phyloP scores from a whole-genome alignment of 2,888 invertebrate species.

The Stictocephala bisonia region DNA sequence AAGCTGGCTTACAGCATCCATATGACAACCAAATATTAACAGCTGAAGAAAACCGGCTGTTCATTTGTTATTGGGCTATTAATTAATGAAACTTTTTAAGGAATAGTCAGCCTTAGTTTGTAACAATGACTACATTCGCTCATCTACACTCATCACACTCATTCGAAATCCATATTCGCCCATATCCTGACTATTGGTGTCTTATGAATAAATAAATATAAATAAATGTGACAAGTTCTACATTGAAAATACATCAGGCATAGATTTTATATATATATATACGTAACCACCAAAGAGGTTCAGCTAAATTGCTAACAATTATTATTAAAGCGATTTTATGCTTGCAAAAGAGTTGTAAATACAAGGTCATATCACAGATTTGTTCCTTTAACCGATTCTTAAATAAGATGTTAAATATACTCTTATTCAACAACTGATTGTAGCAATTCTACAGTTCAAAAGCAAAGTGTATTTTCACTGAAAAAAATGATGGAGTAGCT shows the following conservation, averaged over 20 bases:
- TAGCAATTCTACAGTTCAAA: conserved; percentile 7
- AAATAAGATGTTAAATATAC: conserved; percentile 1
- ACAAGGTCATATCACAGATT: background rate
- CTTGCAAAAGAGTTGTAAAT: background rate
- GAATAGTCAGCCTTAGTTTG: too few relatives aligned
- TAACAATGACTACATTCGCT: too few relatives aligned
- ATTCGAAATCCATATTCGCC: too few relatives aligned
- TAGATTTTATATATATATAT: conserved; percentile 9
- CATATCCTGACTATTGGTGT: too few relatives aligned
- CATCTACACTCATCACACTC: too few relatives aligned
- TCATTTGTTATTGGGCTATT: too few relatives aligned
- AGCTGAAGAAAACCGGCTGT: background rate
- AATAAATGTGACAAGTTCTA: background rate
- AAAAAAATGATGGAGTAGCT: background rate
- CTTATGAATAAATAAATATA: too few relatives aligned
- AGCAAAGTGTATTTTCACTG: background rate
- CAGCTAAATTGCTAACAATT: background rate
- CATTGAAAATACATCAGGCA: conserved; percentile 1
- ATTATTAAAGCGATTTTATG: conserved; percentile 1
- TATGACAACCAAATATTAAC: background rate
- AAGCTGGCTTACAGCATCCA: background rate
- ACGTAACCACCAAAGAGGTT: background rate
- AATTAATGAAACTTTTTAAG: too few relatives aligned
- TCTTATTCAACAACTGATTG: conserved; percentile 7
- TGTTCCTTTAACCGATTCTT: background rate